These are phyloP conservation scores for Tetragnatha versicolor DNA, from an alignment of 1,140 invertebrate species.

Conservation along the genomic window DNA sequence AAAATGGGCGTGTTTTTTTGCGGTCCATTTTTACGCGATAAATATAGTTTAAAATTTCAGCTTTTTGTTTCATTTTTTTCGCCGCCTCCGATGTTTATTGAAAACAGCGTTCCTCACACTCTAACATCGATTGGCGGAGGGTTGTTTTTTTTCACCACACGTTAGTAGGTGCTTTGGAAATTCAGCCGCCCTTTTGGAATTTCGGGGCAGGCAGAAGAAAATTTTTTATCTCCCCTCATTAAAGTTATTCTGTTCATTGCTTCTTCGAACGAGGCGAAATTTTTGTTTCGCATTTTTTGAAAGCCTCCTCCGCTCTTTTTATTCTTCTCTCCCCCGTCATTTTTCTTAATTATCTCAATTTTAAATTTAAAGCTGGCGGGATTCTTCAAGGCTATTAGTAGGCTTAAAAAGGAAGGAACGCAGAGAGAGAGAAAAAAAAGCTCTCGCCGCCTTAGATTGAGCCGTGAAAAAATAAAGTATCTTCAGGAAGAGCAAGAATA, in stretches of 20 bases:
- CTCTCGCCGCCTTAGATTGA: conserved; percentile 27
- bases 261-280: conserved; percentile 48
- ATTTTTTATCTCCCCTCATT: conserved; percentile 43
- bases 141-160: conserved; percentile 4
- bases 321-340: conserved; percentile 23
- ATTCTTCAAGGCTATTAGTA: conserved; percentile 55
- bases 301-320: conserved; percentile 22
- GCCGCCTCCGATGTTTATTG: conserved; percentile 24
- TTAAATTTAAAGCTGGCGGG: conserved; percentile 52
- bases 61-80: neutral
- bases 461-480: conserved; percentile 13
- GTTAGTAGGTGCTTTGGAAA: neutral
- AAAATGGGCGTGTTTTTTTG: no score
- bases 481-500: conserved; percentile 2
- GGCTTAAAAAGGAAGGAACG: conserved; percentile 42
- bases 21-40: neutral
- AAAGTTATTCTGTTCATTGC: conserved; percentile 39
- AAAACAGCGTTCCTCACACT: conserved; percentile 1
- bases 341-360: conserved; percentile 56
- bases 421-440: no score
- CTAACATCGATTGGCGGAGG: conserved; percentile 4
- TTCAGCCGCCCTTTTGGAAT: conserved; percentile 45
- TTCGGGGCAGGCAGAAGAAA: conserved; percentile 11
- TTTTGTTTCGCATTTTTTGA: conserved; percentile 51
- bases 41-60: neutral